These are phyloP conservation scores for Chironomus tepperi DNA, from an alignment of 1,140 invertebrate species.

Conservation along the genomic window DNA sequence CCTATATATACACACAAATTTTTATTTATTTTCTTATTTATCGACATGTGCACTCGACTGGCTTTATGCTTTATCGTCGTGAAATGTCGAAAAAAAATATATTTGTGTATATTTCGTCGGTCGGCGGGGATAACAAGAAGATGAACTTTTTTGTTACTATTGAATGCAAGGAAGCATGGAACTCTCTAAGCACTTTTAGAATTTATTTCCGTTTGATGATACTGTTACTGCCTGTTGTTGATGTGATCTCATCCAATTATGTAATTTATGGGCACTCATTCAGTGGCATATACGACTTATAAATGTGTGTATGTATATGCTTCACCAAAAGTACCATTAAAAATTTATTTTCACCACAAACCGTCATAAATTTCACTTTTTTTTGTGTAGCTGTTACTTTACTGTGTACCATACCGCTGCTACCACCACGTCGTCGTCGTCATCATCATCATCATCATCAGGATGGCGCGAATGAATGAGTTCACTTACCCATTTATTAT, in stretches of 20 bases:
- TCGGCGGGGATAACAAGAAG: no score
- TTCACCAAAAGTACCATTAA: constrained; percentile 7
- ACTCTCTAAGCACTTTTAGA: constrained; percentile 29
- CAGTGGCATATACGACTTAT: not conserved
- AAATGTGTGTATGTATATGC: not conserved
- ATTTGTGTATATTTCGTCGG: no score
- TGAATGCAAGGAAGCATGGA: constrained; percentile 55
- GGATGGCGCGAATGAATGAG: not conserved
- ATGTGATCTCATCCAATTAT: constrained; percentile 2
- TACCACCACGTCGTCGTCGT: not conserved
- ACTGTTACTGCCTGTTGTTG: not conserved
- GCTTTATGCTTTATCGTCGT: no score
- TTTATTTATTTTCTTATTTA: no score
- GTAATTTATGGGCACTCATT: not conserved
- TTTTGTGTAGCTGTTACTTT: not conserved
- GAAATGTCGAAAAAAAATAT: no score
- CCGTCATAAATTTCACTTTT: constrained; percentile 1
- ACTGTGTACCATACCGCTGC: not conserved
- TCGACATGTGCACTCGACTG: no score
- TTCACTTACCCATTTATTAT: not conserved
- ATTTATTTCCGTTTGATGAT: no score
- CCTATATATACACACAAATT: no score
- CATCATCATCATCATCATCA: not conserved
- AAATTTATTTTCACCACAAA: constrained; percentile 14
- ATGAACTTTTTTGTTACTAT: constrained; percentile 41